Base-by-base conservation (phyloP, 2,797 vertebrate genomes). In the Spondyliosoma cantharus region DNA sequence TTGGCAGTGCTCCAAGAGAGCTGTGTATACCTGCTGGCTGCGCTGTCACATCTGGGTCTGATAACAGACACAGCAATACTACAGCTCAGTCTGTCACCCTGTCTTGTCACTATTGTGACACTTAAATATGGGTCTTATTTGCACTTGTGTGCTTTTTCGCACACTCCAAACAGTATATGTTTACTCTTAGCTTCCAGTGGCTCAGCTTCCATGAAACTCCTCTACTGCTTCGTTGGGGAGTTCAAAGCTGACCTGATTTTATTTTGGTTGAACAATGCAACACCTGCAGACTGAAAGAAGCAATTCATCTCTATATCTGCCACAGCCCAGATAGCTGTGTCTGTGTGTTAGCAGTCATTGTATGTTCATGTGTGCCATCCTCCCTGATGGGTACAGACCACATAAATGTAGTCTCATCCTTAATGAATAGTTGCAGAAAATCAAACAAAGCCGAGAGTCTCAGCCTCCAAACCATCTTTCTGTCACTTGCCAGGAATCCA, bases 401-500 rank as follows among this genome's bases (percentile, higher is more conserved):
- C 84, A 92, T 83, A 85, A 88, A 89, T 89, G 52, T 67, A 63
- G 48, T 59, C 78, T 88, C 65, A 76, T 86, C 80, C 67, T 63
- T 73, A 78, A 65, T 81, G 83, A 74, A 78, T 16, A 90, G 76
- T 81, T 59, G 76, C 75, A 69, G 87, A 86, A 73, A 84, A 56
- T 86, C 67, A 74, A 83, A 93, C 89, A 92, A 85, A 81, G 85
- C 63, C 54, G 45, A 4, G 32, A 89, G 80, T 91, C 82, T 86
- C 78, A 82, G 49, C 66, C 76, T 86, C 83, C 74, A 87, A 88
- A 85, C 54, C 45, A 78, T 87, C 79, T 83, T 71, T 92, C 82
- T 88, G 76, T 89, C 74, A 82, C 87, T 90, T 71, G 82, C 78
- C 87, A 89, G 86, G 80, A 91, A 85, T 86, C 87, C 91, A 90